phyloP scores from a whole-genome alignment of 2,888 invertebrate species.

The Brachypterus glaber region DNA sequence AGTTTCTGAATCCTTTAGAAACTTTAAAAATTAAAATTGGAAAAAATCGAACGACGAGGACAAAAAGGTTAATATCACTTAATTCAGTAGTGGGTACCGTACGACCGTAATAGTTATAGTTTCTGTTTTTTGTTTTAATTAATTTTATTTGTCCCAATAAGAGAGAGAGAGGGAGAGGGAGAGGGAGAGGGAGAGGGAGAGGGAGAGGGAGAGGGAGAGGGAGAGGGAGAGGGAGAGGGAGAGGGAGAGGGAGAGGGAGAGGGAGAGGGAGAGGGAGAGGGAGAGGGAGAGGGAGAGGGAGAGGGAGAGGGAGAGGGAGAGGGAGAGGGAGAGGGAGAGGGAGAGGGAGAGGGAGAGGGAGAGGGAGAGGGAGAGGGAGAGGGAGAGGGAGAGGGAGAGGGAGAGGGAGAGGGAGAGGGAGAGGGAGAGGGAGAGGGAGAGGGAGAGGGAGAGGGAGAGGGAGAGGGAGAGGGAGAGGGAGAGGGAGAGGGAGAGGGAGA shows the following conservation, averaged over 20 bases:
- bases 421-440: constrained; percentile 4
- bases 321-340: constrained; percentile 2
- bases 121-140: no score
- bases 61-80: no score
- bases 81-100: no score
- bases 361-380: background rate
- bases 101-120: no score
- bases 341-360: background rate
- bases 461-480: constrained; percentile 1
- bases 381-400: background rate
- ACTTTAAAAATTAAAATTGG: no score
- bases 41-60: no score
- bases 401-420: constrained; percentile 4
- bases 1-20: no score
- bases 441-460: constrained; percentile 4
- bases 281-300: background rate
- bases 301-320: constrained; percentile 2
- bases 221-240: constrained; percentile 2
- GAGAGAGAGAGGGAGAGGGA: background rate
- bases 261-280: constrained; percentile 3
- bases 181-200: constrained; percentile 2
- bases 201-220: constrained; percentile 3
- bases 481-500: constrained; percentile 3
- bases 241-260: constrained; percentile 2
- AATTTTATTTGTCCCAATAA: no score